Conservation (phyloP, 2,113 vertebrate species). For the Mustelus asterias region DNA sequence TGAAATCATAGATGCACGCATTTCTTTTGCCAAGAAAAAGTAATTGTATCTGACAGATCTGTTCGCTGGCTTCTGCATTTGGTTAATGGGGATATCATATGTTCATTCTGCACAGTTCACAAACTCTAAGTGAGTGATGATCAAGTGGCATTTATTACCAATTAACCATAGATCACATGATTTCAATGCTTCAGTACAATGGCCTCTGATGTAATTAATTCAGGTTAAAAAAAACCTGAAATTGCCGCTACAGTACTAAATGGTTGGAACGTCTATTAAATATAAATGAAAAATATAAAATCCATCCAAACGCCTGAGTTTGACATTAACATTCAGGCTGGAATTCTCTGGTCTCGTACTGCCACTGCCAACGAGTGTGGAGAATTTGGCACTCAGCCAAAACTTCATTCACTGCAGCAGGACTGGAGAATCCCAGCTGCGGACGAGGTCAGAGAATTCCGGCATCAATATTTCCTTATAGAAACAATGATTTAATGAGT, state of each 20-base stretch:
- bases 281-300: neutral
- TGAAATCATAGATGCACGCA: neutral
- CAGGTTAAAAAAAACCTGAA: neutral
- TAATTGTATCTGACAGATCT: conserved; percentile 9
- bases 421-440: no score
- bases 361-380: no score
- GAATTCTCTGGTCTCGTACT: no score
- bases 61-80: neutral
- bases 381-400: no score
- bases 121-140: conserved; percentile 4
- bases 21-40: neutral
- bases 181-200: neutral
- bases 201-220: neutral
- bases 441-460: no score
- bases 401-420: no score
- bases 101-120: conserved; percentile 18
- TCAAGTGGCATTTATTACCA: conserved; percentile 6
- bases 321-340: neutral
- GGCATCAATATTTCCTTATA: neutral
- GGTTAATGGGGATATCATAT: conserved; percentile 23
- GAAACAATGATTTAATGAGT: neutral
- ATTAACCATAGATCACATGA: neutral
- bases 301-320: neutral
- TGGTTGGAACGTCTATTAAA: neutral
- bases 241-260: neutral